Base-by-base conservation (phyloP, 2,888 invertebrate genomes). In the Tupiocoris notatus region DNA sequence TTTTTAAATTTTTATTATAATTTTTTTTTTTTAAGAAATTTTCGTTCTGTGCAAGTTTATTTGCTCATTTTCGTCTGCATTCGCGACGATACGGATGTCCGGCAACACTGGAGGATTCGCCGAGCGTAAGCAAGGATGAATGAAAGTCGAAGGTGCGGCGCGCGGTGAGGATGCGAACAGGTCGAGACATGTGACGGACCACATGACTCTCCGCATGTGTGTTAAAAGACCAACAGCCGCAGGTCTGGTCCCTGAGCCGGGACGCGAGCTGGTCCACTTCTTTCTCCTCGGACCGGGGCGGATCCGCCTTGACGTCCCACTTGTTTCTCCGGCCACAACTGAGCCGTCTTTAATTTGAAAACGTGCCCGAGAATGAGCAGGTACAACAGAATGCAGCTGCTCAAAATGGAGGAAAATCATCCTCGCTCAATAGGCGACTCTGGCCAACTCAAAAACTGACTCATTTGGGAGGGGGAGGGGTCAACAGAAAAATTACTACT, bases 291-390 rank as follows among this genome's bases (percentile, higher is more conserved):
- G 39, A 39, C 39, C 39, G 39, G n/a, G 39, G 39, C 20, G 68
- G 57, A 68, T 68, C 68, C 68, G 68, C 68, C 68, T 68, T 68
- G 58, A 58, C 68, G 68, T 68, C 68, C 68, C 68, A 68, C 68
- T 68, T 68, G n/a, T 39, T 22, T 6, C 18, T 17, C 17, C 17
- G 66, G 21, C 7, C 66, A 39, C 39, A 39, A 7, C 39, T 39
- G n/a, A n/a, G n/a, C n/a, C n/a, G n/a, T n/a, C n/a, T n/a, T n/a
- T n/a, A n/a, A n/a, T n/a, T n/a, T n/a, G n/a, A n/a, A n/a, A n/a
- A n/a, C n/a, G n/a, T n/a, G n/a, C n/a, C n/a, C n/a, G n/a, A n/a
- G n/a, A n/a, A n/a, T n/a, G n/a, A n/a, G n/a, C n/a, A n/a, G n/a
- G n/a, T n/a, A n/a, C n/a, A n/a, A n/a, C n/a, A n/a, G n/a, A n/a